Evolutionary conservation across 2,113 vertebrate species (phyloP).

Genomic region (Poicephalus meyeri): DNA sequence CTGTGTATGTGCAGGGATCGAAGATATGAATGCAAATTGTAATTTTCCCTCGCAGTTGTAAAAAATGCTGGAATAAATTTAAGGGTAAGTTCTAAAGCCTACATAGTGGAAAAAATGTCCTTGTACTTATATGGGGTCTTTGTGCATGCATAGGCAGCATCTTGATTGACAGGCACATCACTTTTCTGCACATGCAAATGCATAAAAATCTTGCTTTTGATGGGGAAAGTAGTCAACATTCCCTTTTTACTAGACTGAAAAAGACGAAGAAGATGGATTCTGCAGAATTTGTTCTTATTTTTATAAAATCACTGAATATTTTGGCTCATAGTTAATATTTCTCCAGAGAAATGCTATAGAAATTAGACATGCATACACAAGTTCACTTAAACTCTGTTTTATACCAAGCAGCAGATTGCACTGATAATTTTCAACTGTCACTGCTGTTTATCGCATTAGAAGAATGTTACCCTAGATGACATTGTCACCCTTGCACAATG

Average conservation of each 20-base stretch:
- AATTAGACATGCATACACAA: neutral
- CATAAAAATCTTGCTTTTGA: neutral
- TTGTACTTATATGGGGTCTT: neutral
- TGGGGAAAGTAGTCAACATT: neutral
- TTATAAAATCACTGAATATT: neutral
- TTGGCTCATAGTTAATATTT: neutral
- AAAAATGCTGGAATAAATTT: neutral
- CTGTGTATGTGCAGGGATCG: neutral
- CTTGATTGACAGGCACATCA: neutral
- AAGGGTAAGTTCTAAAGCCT: neutral
- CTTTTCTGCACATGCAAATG: neutral
- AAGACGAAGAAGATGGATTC: neutral
- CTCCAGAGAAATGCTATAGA: neutral
- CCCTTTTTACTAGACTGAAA: neutral
- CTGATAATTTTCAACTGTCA: neutral
- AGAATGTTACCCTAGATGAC: neutral
- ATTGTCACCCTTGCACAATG: neutral
- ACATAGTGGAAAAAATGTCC: neutral
- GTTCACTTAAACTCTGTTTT: neutral
- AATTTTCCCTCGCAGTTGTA: neutral
- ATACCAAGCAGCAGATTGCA: neutral
- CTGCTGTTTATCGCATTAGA: neutral
- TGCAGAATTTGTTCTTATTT: neutral
- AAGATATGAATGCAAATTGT: neutral
- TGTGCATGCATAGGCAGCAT: neutral